Base-by-base conservation (phyloP, 2,113 vertebrate genomes). In the Copsychus sechellarum region DNA sequence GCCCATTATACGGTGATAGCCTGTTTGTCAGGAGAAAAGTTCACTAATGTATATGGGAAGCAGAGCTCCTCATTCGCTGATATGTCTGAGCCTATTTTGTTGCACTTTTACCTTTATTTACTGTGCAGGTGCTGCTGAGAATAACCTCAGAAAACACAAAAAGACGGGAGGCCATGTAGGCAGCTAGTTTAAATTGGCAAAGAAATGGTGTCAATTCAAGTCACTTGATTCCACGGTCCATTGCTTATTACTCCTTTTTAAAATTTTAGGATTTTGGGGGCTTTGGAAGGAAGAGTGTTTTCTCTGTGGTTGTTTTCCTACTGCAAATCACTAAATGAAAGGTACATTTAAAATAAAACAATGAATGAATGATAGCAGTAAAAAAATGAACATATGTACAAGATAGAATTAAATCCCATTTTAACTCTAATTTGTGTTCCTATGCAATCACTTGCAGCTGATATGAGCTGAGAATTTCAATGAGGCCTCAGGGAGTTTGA, bases 1-100 rank as follows among this genome's bases (percentile, higher is more conserved):
- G 91, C 95, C 96, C 96, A 96, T 97, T 97, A 97, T 96, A 95
- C 92, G 94, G 95, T 94, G 95, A 95, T 97, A 92, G 95, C 81
- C 92, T 93, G 86, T 95, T 93, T 95, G 94, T 95, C 94, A 96
- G 91, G 90, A 96, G 93, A 96, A 96, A 95, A 94, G 95, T 96
- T 96, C 93, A 88, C 95, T 91, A 95, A 96, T 65, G 91, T 95
- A 96, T 93, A 94, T 94, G 72, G 80, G 96, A 95, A 95, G 81
- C 67, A 93, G 60, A 92, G 83, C 80, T 93, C 83, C 90, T 92
- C 69, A 77, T 94, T 95, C 18, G 4, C 84, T 76, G 83, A 42
- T 93, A 77, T 1, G 64, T 64, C 85, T 93, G 64, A 18, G 7
- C 86, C 82, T 94, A 93, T 96, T 95, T 90, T 92, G 67, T 54